phyloP scores from a whole-genome alignment of 2,797 vertebrate genomes.

The Phrynocephalus forsythii region DNA sequence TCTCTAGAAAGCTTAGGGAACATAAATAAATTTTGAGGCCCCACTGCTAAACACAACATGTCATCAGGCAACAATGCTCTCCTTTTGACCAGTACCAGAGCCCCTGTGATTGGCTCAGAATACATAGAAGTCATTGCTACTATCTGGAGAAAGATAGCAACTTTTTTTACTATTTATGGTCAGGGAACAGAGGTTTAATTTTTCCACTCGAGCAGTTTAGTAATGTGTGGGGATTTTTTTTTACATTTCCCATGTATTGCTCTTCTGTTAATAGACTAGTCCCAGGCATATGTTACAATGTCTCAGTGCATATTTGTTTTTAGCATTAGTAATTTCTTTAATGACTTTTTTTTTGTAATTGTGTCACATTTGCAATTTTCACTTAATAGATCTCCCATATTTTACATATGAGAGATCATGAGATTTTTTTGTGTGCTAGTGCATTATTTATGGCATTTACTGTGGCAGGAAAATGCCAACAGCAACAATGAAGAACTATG shows the following conservation, averaged over 20 bases:
- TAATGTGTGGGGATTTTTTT: slow-evolving; percentile 52
- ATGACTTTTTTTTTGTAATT: slow-evolving; percentile 62
- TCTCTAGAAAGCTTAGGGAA: slow-evolving; percentile 47
- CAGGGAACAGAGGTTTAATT: slow-evolving; percentile 19
- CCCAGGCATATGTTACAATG: slow-evolving; percentile 51
- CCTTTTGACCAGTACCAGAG: slow-evolving; percentile 17
- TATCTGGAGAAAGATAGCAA: neutral
- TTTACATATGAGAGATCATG: slow-evolving; percentile 58
- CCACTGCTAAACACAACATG: neutral
- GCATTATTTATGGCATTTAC: slow-evolving; percentile 35
- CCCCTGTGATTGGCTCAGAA: slow-evolving; percentile 28
- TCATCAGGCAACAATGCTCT: slow-evolving; percentile 34
- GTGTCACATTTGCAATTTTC: slow-evolving; percentile 59
- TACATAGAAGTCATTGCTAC: slow-evolving; percentile 18
- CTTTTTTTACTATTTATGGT: neutral
- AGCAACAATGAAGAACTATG: slow-evolving; percentile 26
- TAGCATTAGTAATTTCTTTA: slow-evolving; percentile 62
- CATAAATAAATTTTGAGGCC: slow-evolving; percentile 33
- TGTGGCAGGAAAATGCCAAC: slow-evolving; percentile 18
- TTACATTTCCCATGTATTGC: slow-evolving; percentile 51
- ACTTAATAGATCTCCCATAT: slow-evolving; percentile 37
- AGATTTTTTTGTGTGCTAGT: slow-evolving; percentile 39
- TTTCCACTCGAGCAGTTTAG: slow-evolving; percentile 53
- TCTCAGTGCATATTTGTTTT: slow-evolving; percentile 55
- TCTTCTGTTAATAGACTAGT: slow-evolving; percentile 61